Conservation (phyloP, 2,888 invertebrate species). For the Drosophila anceps region DNA sequence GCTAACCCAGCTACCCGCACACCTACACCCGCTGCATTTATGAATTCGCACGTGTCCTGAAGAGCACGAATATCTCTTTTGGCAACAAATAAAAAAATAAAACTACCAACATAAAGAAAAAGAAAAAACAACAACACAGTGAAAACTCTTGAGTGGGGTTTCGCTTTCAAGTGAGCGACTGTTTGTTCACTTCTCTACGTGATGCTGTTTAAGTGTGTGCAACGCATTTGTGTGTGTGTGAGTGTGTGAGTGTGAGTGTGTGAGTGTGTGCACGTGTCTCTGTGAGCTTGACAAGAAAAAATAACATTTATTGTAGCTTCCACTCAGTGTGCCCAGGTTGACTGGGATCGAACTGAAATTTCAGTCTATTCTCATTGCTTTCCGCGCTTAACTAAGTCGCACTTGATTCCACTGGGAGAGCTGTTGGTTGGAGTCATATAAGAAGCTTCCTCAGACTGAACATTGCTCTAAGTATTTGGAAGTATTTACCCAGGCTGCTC, state of each 20-base stretch:
- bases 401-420: background rate
- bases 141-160: slow-evolving; percentile 55
- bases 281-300: slow-evolving; percentile 19
- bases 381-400: background rate
- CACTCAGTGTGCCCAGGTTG: background rate
- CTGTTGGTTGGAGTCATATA: too few species aligned
- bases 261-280: slow-evolving; percentile 6
- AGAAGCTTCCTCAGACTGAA: background rate
- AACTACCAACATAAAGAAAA: slow-evolving; percentile 9
- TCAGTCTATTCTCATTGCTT: background rate
- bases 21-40: slow-evolving; percentile 40
- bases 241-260: background rate
- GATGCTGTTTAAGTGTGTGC: slow-evolving; percentile 14
- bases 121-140: background rate
- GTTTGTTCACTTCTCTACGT: slow-evolving; percentile 44
- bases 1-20: background rate
- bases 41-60: slow-evolving; percentile 63
- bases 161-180: slow-evolving; percentile 62
- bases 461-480: background rate
- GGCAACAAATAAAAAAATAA: slow-evolving; percentile 16
- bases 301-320: slow-evolving; percentile 47
- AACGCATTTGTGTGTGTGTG: background rate
- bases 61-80: slow-evolving; percentile 60
- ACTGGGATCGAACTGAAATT: background rate
- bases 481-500: background rate